Conservation (phyloP, 2,797 vertebrate species). For the Calcarius lapponicus region DNA sequence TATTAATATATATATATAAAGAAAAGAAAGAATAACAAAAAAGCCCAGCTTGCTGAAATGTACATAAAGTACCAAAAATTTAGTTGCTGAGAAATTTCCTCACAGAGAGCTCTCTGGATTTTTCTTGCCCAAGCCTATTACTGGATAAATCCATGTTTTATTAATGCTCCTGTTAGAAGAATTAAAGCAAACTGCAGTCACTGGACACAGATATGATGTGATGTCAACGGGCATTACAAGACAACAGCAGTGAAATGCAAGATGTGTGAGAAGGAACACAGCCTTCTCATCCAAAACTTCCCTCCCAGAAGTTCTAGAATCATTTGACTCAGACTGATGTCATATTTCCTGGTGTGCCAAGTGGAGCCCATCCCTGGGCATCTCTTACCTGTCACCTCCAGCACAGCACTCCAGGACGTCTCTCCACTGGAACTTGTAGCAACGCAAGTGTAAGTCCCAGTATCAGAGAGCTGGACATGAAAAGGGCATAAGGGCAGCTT, state of each 20-base stretch:
- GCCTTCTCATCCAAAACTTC: background rate
- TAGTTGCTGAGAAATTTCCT: background rate
- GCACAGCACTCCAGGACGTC: conserved; percentile 95
- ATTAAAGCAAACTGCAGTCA: background rate
- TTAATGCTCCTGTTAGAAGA: background rate
- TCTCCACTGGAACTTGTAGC: conserved; percentile 98
- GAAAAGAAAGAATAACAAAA: background rate
- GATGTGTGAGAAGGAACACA: background rate
- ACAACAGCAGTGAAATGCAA: background rate
- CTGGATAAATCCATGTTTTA: background rate
- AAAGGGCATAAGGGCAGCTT: background rate
- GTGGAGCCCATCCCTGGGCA: background rate
- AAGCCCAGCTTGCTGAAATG: background rate
- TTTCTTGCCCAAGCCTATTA: background rate
- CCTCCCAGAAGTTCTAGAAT: background rate
- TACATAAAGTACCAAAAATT: background rate
- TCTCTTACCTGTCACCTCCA: conserved; percentile 91
- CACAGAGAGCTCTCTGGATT: background rate
- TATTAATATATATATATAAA: background rate
- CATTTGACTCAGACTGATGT: background rate
- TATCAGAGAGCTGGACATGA: conserved; percentile 86
- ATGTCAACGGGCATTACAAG: background rate
- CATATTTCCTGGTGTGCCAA: background rate
- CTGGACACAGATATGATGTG: background rate
- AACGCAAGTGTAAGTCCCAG: conserved; percentile 96